Evolutionary conservation across 2,888 invertebrate genomes (phyloP).

Genomic region (Tholera decimalis): DNA sequence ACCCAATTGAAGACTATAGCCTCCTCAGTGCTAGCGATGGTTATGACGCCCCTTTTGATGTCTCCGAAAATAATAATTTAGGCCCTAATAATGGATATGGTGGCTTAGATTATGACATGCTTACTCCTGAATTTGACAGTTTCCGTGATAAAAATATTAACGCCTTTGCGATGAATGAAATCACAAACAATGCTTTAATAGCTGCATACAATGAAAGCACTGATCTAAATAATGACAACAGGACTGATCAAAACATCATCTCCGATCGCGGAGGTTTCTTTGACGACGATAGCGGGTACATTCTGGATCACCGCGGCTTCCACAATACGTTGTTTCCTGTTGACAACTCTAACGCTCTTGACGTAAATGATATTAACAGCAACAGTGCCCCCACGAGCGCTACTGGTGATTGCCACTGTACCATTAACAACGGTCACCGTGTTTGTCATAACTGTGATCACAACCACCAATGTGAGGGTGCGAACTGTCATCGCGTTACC

Average conservation of each 20-base stretch:
- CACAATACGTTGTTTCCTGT: background rate
- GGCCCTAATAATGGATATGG: background rate
- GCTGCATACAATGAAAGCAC: constrained; percentile 17
- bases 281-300: background rate
- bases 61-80: background rate
- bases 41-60: constrained; percentile 9
- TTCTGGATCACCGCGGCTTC: background rate
- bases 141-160: background rate
- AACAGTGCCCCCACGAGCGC: background rate
- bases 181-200: background rate
- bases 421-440: constrained; percentile 1
- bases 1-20: constrained; percentile 6
- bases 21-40: background rate
- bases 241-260: background rate
- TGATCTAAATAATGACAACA: constrained; percentile 16
- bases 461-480: constrained; percentile 14
- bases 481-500: constrained; percentile 13
- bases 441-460: constrained; percentile 17
- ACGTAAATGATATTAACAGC: constrained; percentile 15
- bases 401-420: constrained; percentile 10
- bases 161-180: background rate
- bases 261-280: background rate
- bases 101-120: constrained; percentile 17
- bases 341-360: background rate
- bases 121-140: constrained; percentile 19